A percentile compares a stretch with the other conserved stretches of the same genome.
phyloP scores from a whole-genome alignment of 2,113 vertebrate genomes.

The Natator depressus region DNA sequence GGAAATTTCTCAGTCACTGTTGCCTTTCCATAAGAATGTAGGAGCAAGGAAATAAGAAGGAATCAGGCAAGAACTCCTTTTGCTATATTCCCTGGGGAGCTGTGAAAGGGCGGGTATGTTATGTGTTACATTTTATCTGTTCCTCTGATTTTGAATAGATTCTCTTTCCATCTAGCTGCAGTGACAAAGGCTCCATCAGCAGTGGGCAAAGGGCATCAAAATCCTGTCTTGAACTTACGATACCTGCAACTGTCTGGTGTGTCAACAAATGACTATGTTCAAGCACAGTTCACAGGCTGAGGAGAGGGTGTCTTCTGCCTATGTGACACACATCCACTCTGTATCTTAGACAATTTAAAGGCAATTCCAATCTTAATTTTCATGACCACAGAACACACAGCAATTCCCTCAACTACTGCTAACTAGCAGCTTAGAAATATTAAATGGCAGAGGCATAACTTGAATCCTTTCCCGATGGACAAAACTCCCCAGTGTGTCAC shows the following conservation, averaged over 20 bases:
- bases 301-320: background rate
- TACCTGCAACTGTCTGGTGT: background rate
- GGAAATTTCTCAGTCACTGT: background rate
- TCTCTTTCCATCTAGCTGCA: background rate
- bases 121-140: background rate
- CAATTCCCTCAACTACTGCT: background rate
- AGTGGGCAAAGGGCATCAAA: background rate
- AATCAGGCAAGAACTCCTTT: background rate
- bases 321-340: background rate
- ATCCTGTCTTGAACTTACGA: background rate
- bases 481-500: background rate
- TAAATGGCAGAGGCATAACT: background rate
- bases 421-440: background rate
- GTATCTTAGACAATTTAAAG: background rate
- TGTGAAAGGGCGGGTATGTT: background rate
- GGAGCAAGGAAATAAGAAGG: background rate
- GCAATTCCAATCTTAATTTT: background rate
- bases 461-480: background rate
- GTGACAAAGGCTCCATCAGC: background rate
- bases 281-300: background rate
- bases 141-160: slow-evolving; percentile 7
- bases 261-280: background rate
- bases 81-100: background rate
- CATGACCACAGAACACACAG: background rate
- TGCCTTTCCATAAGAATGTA: background rate